Evolutionary conservation across 2,797 vertebrate species (phyloP), one percentile per base, ranked within the genome.

Genomic region (Hozukius guyotensis): DNA sequence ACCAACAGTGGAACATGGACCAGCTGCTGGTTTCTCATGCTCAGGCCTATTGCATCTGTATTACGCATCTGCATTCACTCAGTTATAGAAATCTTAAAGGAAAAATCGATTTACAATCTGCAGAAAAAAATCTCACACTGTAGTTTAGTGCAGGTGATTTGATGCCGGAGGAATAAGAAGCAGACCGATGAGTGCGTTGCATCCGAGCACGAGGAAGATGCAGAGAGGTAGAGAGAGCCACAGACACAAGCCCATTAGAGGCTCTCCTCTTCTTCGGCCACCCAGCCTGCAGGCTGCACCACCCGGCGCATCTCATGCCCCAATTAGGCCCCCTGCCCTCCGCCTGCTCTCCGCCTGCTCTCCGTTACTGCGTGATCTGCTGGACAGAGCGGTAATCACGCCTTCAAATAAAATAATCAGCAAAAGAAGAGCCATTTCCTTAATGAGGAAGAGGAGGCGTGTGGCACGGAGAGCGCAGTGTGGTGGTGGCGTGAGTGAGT

Each of bases 351-450:
- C 96, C 96, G 97, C 96, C 62, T 64, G 97, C 93, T 97, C 97
- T 95, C 96, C 96, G 97, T 96, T 96, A 96, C 96, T 96, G 97
- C 97, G 97, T 99, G 97, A 98, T 97, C 97, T 96, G 97, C 96
- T 95, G 97, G 96, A 97, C 97, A 96, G 96, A 96, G 97, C 96
- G 97, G 97, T 98, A 98, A 99, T 99, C 98, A 99, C 96, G 96
- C 96, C 95, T 96, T 97, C 97, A 99, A 99, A 99, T 98, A 98
- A 98, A 99, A 99, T 99, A 99, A 99, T 99, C 97, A 98, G 97
- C 97, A 97, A 97, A 99, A 99, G 97, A 98, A 98, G 97, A 97
- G 97, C 97, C 95, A 98, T 99, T 99, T 99, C 95, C 97, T 97
- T 99, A 99, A 99, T 97, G 96, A 97, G 95, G 96, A 96, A 93